These are phyloP conservation scores for Capra hircus DNA, from an alignment of 2,113 vertebrate genomes.

Conservation along the genomic window DNA sequence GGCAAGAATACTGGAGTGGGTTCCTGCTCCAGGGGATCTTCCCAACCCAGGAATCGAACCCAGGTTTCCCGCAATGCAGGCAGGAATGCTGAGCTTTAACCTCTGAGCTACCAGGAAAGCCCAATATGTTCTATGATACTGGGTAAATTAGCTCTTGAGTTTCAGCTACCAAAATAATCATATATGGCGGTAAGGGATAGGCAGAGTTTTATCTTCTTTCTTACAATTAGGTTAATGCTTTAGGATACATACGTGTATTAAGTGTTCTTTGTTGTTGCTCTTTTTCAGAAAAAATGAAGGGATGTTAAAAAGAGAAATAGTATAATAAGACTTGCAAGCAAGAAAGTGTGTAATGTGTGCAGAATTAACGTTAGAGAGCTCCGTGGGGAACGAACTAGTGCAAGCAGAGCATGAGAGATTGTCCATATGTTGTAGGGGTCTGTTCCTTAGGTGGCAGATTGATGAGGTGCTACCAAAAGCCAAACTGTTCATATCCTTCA, in stretches of 20 bases:
- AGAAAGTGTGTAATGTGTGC: neutral
- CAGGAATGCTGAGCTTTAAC: too few relatives aligned
- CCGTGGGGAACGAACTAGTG: neutral
- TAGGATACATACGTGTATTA: neutral
- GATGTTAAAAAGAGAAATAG: neutral
- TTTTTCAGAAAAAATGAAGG: neutral
- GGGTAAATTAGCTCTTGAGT: neutral
- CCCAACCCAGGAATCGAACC: too few relatives aligned
- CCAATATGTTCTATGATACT: too few relatives aligned
- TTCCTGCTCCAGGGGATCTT: too few relatives aligned
- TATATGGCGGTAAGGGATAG: neutral
- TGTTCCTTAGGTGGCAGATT: neutral
- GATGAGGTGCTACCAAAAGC: neutral
- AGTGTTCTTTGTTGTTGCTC: neutral
- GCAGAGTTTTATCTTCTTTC: neutral
- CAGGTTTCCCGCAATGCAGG: too few relatives aligned
- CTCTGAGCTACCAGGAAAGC: too few relatives aligned
- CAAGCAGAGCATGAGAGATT: neutral
- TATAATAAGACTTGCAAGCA: neutral
- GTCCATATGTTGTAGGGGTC: rapidly evolving
- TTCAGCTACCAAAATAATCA: neutral
- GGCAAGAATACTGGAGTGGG: too few relatives aligned
- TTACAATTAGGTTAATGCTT: neutral
- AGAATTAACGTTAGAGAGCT: neutral
- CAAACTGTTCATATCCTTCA: neutral